phyloP scores from a whole-genome alignment of 2,888 invertebrate species.

The Mesorhabditis belari region DNA sequence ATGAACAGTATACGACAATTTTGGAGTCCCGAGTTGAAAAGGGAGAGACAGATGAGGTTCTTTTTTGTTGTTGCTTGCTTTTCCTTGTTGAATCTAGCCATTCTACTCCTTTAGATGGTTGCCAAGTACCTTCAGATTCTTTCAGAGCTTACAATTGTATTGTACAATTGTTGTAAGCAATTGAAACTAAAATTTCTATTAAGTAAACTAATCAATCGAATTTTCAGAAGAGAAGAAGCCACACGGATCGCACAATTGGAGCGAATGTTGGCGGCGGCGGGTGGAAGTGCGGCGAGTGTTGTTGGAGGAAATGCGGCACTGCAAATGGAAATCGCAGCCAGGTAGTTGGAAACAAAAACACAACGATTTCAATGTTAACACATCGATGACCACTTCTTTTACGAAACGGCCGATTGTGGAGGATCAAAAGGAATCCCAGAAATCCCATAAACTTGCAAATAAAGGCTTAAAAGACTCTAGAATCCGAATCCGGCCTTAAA shows the following conservation, averaged over 20 bases:
- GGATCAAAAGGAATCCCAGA: too few relatives aligned
- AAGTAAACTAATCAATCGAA: constrained; percentile 21
- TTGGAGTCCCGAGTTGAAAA: constrained; percentile 97
- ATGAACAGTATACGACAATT: constrained; percentile 99
- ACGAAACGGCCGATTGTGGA: too few relatives aligned
- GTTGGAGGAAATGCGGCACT: neutral
- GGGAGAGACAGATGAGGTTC: constrained; percentile 9
- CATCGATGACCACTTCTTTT: too few relatives aligned
- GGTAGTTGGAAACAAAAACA: neutral
- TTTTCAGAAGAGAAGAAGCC: constrained; percentile 30
- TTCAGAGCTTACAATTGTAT: constrained; percentile 1
- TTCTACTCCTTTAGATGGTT: constrained; percentile 6
- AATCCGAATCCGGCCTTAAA: too few relatives aligned
- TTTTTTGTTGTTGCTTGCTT: constrained; percentile 16
- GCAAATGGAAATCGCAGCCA: neutral
- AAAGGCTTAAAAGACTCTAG: too few relatives aligned
- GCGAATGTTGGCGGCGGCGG: constrained; percentile 15
- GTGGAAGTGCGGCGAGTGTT: neutral
- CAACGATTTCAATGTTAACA: too few relatives aligned
- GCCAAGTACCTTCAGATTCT: neutral
- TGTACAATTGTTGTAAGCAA: constrained; percentile 1
- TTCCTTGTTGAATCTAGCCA: constrained; percentile 20
- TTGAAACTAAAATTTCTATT: neutral
- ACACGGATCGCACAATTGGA: constrained; percentile 26
- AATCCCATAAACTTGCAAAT: too few relatives aligned